Evolutionary conservation across 2,888 invertebrate species (phyloP).

Genomic region (Pollenia amentaria): DNA sequence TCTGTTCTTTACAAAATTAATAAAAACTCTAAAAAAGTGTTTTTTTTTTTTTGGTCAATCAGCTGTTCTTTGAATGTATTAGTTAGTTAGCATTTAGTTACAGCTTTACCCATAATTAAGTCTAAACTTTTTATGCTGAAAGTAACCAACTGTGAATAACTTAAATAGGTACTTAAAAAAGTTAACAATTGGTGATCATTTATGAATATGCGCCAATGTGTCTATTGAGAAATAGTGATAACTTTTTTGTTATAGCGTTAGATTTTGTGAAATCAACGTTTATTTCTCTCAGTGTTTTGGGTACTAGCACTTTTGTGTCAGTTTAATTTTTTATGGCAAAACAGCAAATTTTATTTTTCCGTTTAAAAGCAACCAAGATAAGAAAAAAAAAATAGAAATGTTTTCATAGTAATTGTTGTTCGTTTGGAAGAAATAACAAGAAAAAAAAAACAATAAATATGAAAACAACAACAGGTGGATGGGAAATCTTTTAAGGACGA

Average conservation of each 20-base stretch:
- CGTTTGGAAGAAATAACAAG: constrained; percentile 28
- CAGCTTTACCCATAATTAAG: too few species aligned
- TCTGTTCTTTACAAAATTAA: too few species aligned
- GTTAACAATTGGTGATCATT: too few species aligned
- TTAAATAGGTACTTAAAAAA: too few species aligned
- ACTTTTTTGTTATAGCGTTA: background rate
- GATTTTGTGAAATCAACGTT: background rate
- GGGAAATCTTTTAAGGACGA: constrained; percentile 49
- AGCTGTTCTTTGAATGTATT: too few species aligned
- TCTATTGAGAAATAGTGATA: background rate
- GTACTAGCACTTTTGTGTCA: constrained; percentile 15
- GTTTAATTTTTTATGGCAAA: constrained; percentile 30
- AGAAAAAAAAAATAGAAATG: constrained; percentile 21
- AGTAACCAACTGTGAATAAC: too few species aligned
- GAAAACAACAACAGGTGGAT: constrained; percentile 64
- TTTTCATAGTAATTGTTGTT: constrained; percentile 27
- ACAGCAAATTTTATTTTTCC: constrained; percentile 53
- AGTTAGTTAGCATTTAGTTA: too few species aligned
- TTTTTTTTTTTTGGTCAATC: too few species aligned
- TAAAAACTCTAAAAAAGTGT: too few species aligned
- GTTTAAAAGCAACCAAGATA: constrained; percentile 35
- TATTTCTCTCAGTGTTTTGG: constrained; percentile 15
- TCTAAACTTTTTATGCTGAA: too few species aligned
- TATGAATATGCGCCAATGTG: too few species aligned
- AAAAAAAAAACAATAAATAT: constrained; percentile 43